Conservation (phyloP, 2,888 invertebrate genomes). For the Idaea aversata region DNA sequence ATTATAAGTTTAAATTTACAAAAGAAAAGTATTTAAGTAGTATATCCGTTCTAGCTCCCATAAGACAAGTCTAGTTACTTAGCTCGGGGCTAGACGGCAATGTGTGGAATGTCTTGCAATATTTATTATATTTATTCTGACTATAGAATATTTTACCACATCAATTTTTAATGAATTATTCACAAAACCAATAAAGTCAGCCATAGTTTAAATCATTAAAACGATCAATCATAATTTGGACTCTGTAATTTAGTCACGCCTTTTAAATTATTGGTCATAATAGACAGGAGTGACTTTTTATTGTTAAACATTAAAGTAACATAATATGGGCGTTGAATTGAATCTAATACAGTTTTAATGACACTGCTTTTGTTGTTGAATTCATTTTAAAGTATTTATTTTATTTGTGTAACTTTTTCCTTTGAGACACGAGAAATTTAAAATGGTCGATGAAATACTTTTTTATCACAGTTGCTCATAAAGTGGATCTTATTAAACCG, state of each 20-base stretch:
- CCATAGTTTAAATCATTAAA: constrained; percentile 19
- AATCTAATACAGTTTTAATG: constrained; percentile 4
- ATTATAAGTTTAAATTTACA: too few relatives aligned
- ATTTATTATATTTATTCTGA: too few relatives aligned
- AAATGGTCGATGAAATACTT: too few relatives aligned
- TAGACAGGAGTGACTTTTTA: constrained; percentile 38
- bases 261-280: constrained; percentile 70
- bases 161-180: neutral
- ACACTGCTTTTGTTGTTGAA: neutral
- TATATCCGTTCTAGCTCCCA: too few relatives aligned
- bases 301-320: neutral
- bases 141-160: neutral
- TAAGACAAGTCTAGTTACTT: too few relatives aligned
- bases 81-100: too few relatives aligned
- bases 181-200: constrained; percentile 1
- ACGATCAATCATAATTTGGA: constrained; percentile 71
- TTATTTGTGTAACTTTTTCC: neutral
- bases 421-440: too few relatives aligned
- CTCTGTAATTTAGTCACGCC: constrained; percentile 49
- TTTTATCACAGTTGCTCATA: too few relatives aligned
- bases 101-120: too few relatives aligned
- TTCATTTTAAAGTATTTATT: neutral
- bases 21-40: too few relatives aligned
- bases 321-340: neutral
- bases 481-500: too few relatives aligned